Evolutionary conservation across 2,797 vertebrate genomes (phyloP).

Genomic region (Hozukius guyotensis): DNA sequence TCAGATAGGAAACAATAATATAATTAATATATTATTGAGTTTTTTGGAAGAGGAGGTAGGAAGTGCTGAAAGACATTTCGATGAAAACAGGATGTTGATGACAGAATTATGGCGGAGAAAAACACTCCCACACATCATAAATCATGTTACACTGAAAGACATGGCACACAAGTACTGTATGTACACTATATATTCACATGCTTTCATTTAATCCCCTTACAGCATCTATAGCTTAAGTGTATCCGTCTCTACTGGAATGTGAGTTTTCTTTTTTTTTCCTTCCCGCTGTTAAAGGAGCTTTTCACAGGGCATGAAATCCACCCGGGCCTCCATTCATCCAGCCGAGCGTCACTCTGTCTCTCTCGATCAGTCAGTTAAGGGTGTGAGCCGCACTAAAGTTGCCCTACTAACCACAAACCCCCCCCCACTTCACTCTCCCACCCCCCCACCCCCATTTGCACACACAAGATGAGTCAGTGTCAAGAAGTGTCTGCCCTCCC

Average conservation of each 20-base stretch:
- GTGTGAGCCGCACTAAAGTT: constrained; percentile 32
- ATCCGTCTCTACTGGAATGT: not conserved
- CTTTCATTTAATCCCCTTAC: constrained; percentile 13
- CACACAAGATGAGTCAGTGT: constrained; percentile 53
- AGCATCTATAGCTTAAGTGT: not conserved
- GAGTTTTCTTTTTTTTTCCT: not conserved
- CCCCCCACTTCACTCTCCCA: not conserved
- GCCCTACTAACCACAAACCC: constrained; percentile 44
- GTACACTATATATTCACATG: not conserved
- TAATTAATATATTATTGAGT: not conserved
- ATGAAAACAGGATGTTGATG: not conserved
- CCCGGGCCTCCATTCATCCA: constrained; percentile 30
- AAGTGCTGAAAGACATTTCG: not conserved
- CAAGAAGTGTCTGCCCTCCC: constrained; percentile 46
- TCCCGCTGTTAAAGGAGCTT: constrained; percentile 4
- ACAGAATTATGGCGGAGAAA: not conserved
- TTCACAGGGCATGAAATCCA: constrained; percentile 41
- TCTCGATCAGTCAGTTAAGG: constrained; percentile 51
- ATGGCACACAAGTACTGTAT: not conserved
- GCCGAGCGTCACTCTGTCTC: constrained; percentile 45
- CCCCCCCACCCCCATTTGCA: not conserved
- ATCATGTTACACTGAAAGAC: not conserved
- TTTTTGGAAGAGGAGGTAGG: not conserved
- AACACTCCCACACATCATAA: not conserved
- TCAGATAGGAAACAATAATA: not conserved